Evolutionary conservation across 2,888 invertebrate genomes (phyloP), one percentile per base, ranked within the genome.

Genomic region (Trissolcus brochymenae): DNA sequence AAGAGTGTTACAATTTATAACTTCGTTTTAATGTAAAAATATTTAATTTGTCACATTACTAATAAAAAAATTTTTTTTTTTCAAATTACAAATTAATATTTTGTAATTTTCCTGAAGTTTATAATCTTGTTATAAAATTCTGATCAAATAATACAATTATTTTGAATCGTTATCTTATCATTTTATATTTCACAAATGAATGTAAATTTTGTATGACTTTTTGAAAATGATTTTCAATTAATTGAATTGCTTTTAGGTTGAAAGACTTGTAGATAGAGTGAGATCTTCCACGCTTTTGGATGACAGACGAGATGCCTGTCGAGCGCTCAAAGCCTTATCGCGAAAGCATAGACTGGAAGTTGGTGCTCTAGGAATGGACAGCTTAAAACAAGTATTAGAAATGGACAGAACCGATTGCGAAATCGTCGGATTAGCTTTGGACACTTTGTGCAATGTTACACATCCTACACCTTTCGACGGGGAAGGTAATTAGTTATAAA

Each of bases 261-360:
- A 99, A 89, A 93, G 95, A 78, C 91, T 99, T 29, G 96, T 98
- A 16, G 98, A 98, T 85, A 92, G 99, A 79, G 94, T 98, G 1
- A 94, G 95, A 84, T 96, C 97, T 57, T 98, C 98, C 0, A 97
- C 97, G 0, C 90, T 99, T 51, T 90, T 99, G 41, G 98, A 98
- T 87, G 99, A 99, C 88, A 92, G 99, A 49, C 91, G 98, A 83
- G 98, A 99, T 93, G 98, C 99, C 0, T 97, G 99, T 84, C 92
- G 98, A 79, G 98, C 98, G 0, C 93, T 99, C 11, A 97, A 97
- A 88, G 96, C 96, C 0, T 90, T 97, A 81, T 96, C 96, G 0
- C 92, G 95, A 87, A 98, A 97, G 85, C 98, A 96, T 88, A 93
- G 99, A 1, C 93, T 99, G 25, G 98, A 99, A 90, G 99, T 99